A percentile compares a stretch with the other conserved stretches of the same genome.
Conservation (phyloP, 2,888 invertebrate genomes). For the Drosophila peninsularis region DNA sequence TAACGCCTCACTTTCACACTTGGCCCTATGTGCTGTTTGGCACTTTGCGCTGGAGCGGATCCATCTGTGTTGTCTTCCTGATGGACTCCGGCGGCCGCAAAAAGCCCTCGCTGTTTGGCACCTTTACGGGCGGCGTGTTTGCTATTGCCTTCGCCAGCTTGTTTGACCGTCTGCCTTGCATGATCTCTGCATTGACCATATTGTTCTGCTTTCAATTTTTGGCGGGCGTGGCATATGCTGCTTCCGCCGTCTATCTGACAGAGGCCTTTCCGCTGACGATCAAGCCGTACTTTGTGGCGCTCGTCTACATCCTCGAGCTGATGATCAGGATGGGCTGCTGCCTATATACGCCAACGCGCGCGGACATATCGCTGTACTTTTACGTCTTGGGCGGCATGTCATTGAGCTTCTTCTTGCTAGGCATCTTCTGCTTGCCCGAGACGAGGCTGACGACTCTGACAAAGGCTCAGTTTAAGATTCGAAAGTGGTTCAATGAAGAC, state of each 20-base stretch:
- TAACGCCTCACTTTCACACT: slow-evolving; percentile 34
- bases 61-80: slow-evolving; percentile 50
- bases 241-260: slow-evolving; percentile 78
- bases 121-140: slow-evolving; percentile 58
- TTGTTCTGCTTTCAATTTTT: slow-evolving; percentile 70
- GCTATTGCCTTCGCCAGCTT: slow-evolving; percentile 68
- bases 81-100: slow-evolving; percentile 78
- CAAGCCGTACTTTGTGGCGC: slow-evolving; percentile 72
- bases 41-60: slow-evolving; percentile 64
- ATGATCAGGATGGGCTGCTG: slow-evolving; percentile 65
- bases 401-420: slow-evolving; percentile 57
- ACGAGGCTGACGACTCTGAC: slow-evolving; percentile 69
- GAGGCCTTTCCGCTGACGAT: slow-evolving; percentile 80
- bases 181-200: slow-evolving; percentile 59
- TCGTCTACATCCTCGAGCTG: slow-evolving; percentile 65
- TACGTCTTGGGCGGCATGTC: slow-evolving; percentile 64
- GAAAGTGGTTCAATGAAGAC: slow-evolving; percentile 69
- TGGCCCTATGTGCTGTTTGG: slow-evolving; percentile 70
- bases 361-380: slow-evolving; percentile 57
- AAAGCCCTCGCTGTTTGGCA: slow-evolving; percentile 62
- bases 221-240: slow-evolving; percentile 66
- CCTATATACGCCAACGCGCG: slow-evolving; percentile 19
- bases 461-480: slow-evolving; percentile 72
- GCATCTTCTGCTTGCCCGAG: slow-evolving; percentile 75
- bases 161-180: slow-evolving; percentile 30